Evolutionary conservation across 1,140 invertebrate species (phyloP).

Genomic region (Apis laboriosa): DNA sequence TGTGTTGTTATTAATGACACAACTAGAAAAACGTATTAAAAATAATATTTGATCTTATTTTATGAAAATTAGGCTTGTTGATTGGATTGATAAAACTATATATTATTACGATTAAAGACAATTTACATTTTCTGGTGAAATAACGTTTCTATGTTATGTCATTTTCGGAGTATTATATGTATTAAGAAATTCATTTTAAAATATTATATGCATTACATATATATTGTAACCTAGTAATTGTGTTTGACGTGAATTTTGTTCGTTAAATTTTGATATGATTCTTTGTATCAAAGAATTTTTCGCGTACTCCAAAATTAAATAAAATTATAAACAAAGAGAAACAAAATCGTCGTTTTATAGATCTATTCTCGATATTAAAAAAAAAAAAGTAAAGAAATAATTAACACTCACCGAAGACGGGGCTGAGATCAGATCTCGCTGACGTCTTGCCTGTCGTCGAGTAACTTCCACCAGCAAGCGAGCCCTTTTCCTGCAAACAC

Average conservation of each 20-base stretch:
- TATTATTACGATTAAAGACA: no score
- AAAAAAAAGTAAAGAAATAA: not conserved
- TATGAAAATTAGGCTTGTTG: no score
- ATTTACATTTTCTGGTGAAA: no score
- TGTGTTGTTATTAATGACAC: no score
- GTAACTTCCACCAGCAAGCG: conserved; percentile 86
- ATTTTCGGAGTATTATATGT: no score
- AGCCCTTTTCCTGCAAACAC: conserved; percentile 88
- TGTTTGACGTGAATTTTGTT: not conserved
- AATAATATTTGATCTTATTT: no score
- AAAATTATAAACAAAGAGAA: not conserved
- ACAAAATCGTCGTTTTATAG: not conserved
- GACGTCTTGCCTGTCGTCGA: conserved; percentile 86
- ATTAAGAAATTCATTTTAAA: no score
- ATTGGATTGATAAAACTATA: no score
- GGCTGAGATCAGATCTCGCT: conserved; percentile 89
- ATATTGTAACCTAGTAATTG: not conserved
- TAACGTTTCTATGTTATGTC: no score
- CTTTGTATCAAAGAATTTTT: not conserved
- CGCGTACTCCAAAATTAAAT: not conserved
- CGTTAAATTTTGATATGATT: not conserved
- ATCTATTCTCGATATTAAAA: not conserved
- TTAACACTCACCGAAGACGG: conserved; percentile 89
- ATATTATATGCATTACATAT: no score
- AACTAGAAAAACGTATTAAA: no score